Evolutionary conservation across 92 coral and sea anemone species (phyloP), one percentile per base, ranked within the genome.

Genomic region (Diadumene lineata): DNA sequence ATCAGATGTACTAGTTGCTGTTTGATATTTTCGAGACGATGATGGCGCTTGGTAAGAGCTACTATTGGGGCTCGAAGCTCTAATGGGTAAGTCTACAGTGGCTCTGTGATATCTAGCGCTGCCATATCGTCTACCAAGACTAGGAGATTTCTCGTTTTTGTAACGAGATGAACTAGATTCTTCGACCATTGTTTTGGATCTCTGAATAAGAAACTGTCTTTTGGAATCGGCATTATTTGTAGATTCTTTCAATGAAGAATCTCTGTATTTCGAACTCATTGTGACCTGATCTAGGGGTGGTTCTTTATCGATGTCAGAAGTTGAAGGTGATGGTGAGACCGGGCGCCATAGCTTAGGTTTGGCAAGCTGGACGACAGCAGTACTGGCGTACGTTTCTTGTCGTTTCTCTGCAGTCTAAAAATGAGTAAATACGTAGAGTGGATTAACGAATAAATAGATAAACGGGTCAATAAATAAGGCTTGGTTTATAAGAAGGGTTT

Each of bases 111-210:
- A 78, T 24, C 82, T 69, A 13, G 82, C 82, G 68, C 82, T 78
- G 13, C 82, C 82, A 78, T 78, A 78, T 30, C 82, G 63, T 33
- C 82, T 31, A 22, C 67, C 68, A 7, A 78, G 43, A 28, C 82
- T 75, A 13, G 82, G 75, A 0, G 82, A 78, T 6, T 31, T 75
- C 8, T 51, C 34, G n/a, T n/a, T n/a, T 2, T 53, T 32, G 43
- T 78, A 58, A 28, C 69, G 46, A 13, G 82, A 78, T 7, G 82
- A 67, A 4, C 55, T 53, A 8, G 33, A 56, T 27, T 78, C 75
- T 25, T 78, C 82, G 34, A 78, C 51, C 82, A 78, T 78, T n/a
- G 82, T 78, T 43, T 78, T 78, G 3, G 82, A 78, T 18, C 82
- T 69, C 24, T 73, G 82, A 32, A 75, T 75, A 53, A 78, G 70